Evolutionary conservation across 2,888 invertebrate genomes (phyloP).

Genomic region (Himalopsyche japonica): DNA sequence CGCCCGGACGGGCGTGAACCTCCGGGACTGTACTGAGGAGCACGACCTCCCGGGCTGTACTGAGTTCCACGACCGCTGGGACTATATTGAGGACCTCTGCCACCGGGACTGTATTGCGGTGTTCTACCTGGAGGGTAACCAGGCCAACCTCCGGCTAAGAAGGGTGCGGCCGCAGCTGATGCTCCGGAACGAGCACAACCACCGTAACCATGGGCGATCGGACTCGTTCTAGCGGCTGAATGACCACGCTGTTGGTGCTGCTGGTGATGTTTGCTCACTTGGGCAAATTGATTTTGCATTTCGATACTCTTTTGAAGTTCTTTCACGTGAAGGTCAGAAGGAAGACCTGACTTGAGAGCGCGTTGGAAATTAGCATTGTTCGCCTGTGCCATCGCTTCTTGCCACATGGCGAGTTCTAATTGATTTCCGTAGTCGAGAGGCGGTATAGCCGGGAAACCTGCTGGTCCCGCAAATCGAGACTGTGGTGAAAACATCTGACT

Average conservation of each 20-base stretch:
- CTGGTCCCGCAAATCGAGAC: constrained; percentile 52
- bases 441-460: constrained; percentile 54
- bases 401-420: constrained; percentile 69
- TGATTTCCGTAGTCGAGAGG: constrained; percentile 60
- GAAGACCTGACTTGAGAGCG: constrained; percentile 46
- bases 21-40: constrained; percentile 53
- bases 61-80: background rate
- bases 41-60: constrained; percentile 1
- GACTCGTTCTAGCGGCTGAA: constrained; percentile 58
- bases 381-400: constrained; percentile 67
- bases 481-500: constrained; percentile 57
- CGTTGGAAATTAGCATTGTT: constrained; percentile 50
- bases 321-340: constrained; percentile 46
- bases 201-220: constrained; percentile 53
- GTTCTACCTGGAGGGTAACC: background rate
- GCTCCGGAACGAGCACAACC: constrained; percentile 33
- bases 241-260: constrained; percentile 50
- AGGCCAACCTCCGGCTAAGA: background rate
- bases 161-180: constrained; percentile 41
- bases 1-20: constrained; percentile 50
- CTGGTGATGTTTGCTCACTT: constrained; percentile 50
- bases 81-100: background rate
- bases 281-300: constrained; percentile 55
- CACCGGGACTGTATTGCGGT: background rate
- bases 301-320: constrained; percentile 52